Base-by-base conservation (phyloP, 1,140 invertebrate species). In the Diorhabda sublineata region DNA sequence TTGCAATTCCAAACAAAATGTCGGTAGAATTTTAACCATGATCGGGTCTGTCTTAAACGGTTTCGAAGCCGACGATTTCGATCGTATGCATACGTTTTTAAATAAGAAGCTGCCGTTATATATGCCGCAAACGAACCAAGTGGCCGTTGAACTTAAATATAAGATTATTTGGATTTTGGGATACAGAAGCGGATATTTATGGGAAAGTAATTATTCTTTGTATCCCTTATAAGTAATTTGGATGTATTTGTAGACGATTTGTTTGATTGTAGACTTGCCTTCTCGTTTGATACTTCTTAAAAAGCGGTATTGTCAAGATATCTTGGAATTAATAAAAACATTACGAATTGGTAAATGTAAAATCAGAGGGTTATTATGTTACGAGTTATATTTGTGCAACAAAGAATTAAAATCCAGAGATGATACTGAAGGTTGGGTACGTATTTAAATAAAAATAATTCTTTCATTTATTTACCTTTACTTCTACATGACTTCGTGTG, bases 41-140 rank as follows among this genome's bases (percentile, higher is more conserved):
- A 73, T 85, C 43, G 84, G 82, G 26, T 82, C 82, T 69, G 75
- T 83, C 8, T 71, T 86, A 58, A 79, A 81, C 5, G 75, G 79
- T 26, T 75, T 84, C 45, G 73, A 83, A 60, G 79, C 82, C 58
- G 78, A 81, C 64, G 81, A 82, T 71, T 76, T 83, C 42, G 69
- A 75, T 56, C 77, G 81, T 61, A 79, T 87, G 69, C 80, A 85
- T 69, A 80, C 81, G 57, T 85, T 85, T 74, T 74, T 85, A 42
- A 66, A 81, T 7, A 70, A 80, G 45, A 81, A 82, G 69, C 74
- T 85, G 2, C 73, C 67, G 3, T 83, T 80, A 69, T 81, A 81
- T 65, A 78, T 85, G 57, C 83, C 84, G 6, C 82, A 81, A 64
- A 81, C 78, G 3, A 85, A 85, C 75, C 83, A 87, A 77, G 83